Conservation (phyloP, 1,140 invertebrate genomes). For the Gyrodactylus bullatarudis region DNA sequence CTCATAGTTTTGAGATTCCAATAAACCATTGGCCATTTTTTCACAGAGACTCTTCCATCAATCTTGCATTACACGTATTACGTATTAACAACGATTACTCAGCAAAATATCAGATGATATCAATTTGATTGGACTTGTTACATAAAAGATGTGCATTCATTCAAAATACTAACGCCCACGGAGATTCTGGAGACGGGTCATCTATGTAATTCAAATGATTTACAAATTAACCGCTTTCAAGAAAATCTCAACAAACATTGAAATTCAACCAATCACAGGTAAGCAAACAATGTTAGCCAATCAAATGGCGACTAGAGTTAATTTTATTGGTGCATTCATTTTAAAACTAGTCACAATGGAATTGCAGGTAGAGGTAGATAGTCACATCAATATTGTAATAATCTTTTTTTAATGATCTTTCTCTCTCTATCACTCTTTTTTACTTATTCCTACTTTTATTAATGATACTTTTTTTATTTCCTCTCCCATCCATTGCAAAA, state of each 20-base stretch:
- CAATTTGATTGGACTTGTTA: too few species aligned
- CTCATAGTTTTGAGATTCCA: neutral
- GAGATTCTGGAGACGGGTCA: too few species aligned
- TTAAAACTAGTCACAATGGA: neutral
- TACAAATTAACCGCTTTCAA: neutral
- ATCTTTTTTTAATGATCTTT: neutral
- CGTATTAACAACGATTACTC: too few species aligned
- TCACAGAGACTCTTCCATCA: too few species aligned
- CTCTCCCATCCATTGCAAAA: too few species aligned
- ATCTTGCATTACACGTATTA: too few species aligned
- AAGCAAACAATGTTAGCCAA: neutral
- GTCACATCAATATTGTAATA: neutral
- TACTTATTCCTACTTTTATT: too few species aligned
- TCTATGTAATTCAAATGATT: neutral
- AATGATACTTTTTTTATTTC: too few species aligned
- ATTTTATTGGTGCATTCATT: neutral
- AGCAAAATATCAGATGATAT: too few species aligned
- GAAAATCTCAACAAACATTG: neutral
- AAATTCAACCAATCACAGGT: neutral
- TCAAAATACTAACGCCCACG: too few species aligned
- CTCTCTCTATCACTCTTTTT: too few species aligned
- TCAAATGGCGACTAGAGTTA: neutral
- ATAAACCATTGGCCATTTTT: neutral
- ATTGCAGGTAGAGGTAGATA: neutral
- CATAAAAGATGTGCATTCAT: too few species aligned